Percentiles rank a stretch among this genome's conserved stretches.
Evolutionary conservation across 2,888 invertebrate genomes (phyloP).

Genomic region (Oscheius sp.): DNA sequence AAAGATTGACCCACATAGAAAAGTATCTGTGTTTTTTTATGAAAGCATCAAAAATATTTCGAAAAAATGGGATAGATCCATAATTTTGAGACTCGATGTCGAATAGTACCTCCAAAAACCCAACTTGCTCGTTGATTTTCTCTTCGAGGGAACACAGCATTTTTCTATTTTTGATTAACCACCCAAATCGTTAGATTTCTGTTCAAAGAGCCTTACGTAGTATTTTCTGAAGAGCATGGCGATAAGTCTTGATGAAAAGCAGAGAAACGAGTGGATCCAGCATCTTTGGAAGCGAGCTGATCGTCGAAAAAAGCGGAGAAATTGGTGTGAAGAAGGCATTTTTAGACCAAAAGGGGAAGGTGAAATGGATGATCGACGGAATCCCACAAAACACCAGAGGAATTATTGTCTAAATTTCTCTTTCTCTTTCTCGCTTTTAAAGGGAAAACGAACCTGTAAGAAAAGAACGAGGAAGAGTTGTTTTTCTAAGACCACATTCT

Average conservation of each 20-base stretch:
- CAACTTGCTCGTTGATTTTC: too few species aligned
- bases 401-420: conserved; percentile 1
- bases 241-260: neutral
- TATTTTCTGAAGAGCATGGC: neutral
- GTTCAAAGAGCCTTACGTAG: too few species aligned
- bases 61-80: too few species aligned
- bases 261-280: conserved; percentile 8
- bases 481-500: neutral
- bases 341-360: neutral
- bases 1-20: too few species aligned
- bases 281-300: conserved; percentile 1
- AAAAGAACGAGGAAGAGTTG: conserved; percentile 1
- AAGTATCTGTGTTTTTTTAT: too few species aligned
- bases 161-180: too few species aligned
- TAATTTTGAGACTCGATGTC: too few species aligned
- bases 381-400: conserved; percentile 2
- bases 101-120: too few species aligned
- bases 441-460: neutral
- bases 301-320: neutral
- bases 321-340: conserved; percentile 1
- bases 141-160: too few species aligned
- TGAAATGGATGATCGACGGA: conserved; percentile 14
- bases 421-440: neutral
- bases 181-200: too few species aligned
- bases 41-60: too few species aligned